Evolutionary conservation across 2,888 invertebrate species (phyloP).

Genomic region (Myopa testacea): DNA sequence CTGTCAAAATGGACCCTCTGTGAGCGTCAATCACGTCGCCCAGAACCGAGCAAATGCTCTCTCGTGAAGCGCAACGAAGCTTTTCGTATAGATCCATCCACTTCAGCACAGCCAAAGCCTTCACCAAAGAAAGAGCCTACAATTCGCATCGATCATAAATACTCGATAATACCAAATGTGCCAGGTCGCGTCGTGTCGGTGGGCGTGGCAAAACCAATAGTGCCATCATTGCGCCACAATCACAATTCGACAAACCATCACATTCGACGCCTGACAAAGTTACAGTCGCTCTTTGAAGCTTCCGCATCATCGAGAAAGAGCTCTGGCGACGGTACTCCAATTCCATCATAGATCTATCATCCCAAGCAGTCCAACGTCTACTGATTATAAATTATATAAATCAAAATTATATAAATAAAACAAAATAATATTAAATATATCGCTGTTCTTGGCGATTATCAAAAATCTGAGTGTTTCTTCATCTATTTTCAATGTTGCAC

Average conservation of each 20-base stretch:
- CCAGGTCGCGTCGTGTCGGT: constrained; percentile 65
- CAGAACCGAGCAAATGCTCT: constrained; percentile 53
- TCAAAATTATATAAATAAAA: no score
- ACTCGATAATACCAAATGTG: constrained; percentile 64
- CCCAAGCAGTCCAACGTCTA: no score
- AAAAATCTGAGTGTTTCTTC: no score
- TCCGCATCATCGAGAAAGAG: neutral
- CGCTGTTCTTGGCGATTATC: no score
- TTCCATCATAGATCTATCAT: no score
- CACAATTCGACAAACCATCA: no score
- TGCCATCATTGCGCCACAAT: constrained; percentile 46
- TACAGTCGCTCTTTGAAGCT: neutral
- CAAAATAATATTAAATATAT: no score
- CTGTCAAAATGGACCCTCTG: constrained; percentile 63
- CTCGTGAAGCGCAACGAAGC: constrained; percentile 60
- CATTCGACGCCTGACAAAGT: no score
- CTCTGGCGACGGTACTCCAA: no score
- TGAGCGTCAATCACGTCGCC: constrained; percentile 50
- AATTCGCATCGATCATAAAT: constrained; percentile 67
- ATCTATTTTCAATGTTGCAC: no score
- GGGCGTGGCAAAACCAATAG: constrained; percentile 67
- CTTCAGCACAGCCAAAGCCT: neutral
- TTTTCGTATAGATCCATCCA: constrained; percentile 56
- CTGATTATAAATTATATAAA: no score
- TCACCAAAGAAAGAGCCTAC: constrained; percentile 46